Evolutionary conservation across 2,113 vertebrate genomes (phyloP), one percentile per base, ranked within the genome.

Genomic region (Percina caprodes): DNA sequence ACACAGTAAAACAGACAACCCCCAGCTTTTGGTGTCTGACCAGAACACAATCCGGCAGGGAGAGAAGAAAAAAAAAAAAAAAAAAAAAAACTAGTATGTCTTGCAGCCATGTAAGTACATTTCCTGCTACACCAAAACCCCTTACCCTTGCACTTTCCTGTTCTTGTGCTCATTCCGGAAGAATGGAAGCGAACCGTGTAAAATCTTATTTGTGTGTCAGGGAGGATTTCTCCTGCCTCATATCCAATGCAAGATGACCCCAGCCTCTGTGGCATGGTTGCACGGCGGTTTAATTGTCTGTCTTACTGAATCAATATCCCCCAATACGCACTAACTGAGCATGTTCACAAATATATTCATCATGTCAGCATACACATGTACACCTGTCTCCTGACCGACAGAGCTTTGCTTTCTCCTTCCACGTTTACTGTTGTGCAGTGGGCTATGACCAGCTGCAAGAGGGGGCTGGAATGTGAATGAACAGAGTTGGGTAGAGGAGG

Each of bases 281-380:
- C 62, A 69, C 73, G 77, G 42, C 70, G 62, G 33, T 23, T 83
- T 89, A 87, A 91, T 80, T 59, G 86, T 70, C 74, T 61, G n/a
- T 77, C 49, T 74, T 15, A 33, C 52, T 2, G 13, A 84, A 88
- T 90, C 78, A 77, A 69, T 82, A 52, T 24, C 68, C 62, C 21
- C 19, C 56, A 35, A 6, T 30, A 69, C 21, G 1, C 39, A 62
- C 63, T 52, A 49, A 45, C 55, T 12, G 8, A 30, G 59, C 65
- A 56, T 51, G 65, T 46, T 67, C 79, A 55, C 70, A 70, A 15
- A 49, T 21, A 33, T 12, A 71, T 78, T 51, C 48, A 62, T 46
- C 52, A 15, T 55, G 49, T 71, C 74, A 16, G 58, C 13, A 46
- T 21, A 63, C 66, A 42, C 59, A 49, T 49, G 23, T 26, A 49